These are phyloP conservation scores for Phyto melanocephala DNA, from an alignment of 2,888 invertebrate genomes.

Conservation along the genomic window DNA sequence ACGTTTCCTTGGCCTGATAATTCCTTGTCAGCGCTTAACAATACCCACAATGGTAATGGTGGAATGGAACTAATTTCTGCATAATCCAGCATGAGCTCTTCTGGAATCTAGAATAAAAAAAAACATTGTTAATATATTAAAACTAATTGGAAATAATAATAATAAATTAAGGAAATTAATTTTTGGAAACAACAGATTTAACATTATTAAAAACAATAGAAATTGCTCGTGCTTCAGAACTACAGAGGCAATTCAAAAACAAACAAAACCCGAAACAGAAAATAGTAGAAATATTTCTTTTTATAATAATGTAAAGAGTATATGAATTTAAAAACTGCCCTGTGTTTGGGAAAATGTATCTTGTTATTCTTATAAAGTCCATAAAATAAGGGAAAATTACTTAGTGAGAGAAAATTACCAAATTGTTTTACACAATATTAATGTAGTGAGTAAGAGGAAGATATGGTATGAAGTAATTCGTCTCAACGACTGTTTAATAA, in stretches of 20 bases:
- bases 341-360: constrained; percentile 42
- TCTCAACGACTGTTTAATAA: constrained; percentile 40
- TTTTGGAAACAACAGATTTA: no score
- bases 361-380: constrained; percentile 38
- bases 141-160: no score
- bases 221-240: constrained; percentile 17
- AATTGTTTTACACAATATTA: not conserved
- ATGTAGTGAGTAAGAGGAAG: not conserved
- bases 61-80: constrained; percentile 99
- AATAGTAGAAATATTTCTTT: not conserved
- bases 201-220: constrained; percentile 39
- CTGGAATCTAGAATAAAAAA: constrained; percentile 81
- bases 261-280: not conserved
- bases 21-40: constrained; percentile 96
- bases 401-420: not conserved
- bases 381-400: constrained; percentile 8
- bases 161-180: no score
- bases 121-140: not conserved
- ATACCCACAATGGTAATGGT: constrained; percentile 96
- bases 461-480: not conserved
- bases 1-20: constrained; percentile 78
- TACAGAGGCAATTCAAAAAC: no score
- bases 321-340: constrained; percentile 48
- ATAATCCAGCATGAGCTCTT: constrained; percentile 94
- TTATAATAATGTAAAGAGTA: constrained; percentile 8